Evolutionary conservation across 2,888 invertebrate species (phyloP).

Genomic region (Melanotus villosus): DNA sequence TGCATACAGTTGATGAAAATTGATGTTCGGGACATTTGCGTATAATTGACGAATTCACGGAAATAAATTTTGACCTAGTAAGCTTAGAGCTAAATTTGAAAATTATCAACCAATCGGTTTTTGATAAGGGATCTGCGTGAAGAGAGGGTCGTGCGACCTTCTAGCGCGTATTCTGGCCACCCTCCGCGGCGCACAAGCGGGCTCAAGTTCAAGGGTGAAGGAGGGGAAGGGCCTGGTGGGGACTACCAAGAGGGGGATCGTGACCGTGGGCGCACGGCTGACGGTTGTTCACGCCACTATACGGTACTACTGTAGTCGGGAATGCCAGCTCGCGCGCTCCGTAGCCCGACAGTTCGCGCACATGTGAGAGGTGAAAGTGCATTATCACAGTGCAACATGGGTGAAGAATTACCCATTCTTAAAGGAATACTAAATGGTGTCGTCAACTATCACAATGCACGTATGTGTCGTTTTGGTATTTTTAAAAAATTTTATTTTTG

Average conservation of each 20-base stretch:
- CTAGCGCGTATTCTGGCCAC: slow-evolving; percentile 39
- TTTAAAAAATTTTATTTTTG: slow-evolving; percentile 12
- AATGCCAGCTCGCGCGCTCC: slow-evolving; percentile 66
- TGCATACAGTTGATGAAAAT: too few species aligned
- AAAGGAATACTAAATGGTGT: slow-evolving; percentile 93
- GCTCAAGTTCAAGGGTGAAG: slow-evolving; percentile 69
- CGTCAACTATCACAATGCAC: slow-evolving; percentile 93
- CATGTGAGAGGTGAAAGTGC: slow-evolving; percentile 63
- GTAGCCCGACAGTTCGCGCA: slow-evolving; percentile 64
- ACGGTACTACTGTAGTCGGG: slow-evolving; percentile 62
- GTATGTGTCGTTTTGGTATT: slow-evolving; percentile 75
- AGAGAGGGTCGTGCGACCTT: slow-evolving; percentile 47
- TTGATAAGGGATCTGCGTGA: slow-evolving; percentile 3
- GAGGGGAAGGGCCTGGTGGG: slow-evolving; percentile 68
- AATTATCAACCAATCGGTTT: not conserved
- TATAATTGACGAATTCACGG: too few species aligned
- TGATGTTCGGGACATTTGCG: too few species aligned
- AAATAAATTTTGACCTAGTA: not conserved
- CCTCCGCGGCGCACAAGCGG: slow-evolving; percentile 55
- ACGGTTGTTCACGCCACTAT: slow-evolving; percentile 71
- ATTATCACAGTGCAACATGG: slow-evolving; percentile 74
- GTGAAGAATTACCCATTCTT: slow-evolving; percentile 91
- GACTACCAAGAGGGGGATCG: slow-evolving; percentile 73
- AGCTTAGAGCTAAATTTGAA: too few species aligned
- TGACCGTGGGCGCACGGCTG: slow-evolving; percentile 67